Conservation (phyloP, 2,888 invertebrate species). For the Diaphora mendica region DNA sequence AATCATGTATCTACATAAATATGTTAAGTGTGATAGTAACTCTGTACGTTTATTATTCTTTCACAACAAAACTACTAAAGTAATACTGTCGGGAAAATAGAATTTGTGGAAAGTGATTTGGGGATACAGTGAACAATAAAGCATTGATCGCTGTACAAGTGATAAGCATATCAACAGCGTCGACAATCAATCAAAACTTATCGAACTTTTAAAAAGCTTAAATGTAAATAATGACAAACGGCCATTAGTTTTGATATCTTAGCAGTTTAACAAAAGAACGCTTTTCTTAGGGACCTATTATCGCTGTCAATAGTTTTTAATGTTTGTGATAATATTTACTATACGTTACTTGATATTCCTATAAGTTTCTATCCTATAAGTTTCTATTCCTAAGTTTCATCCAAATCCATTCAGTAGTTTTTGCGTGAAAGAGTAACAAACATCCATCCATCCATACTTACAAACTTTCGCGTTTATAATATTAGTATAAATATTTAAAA, state of each 20-base stretch:
- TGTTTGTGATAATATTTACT: slow-evolving; percentile 9
- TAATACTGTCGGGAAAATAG: no score
- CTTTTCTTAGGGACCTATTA: slow-evolving; percentile 31
- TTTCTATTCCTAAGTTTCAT: no score
- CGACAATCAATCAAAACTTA: slow-evolving; percentile 35
- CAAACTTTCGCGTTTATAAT: no score
- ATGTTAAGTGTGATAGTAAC: no score
- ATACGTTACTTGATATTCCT: slow-evolving; percentile 8
- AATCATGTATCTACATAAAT: no score
- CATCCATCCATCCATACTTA: no score
- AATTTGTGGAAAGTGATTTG: background rate
- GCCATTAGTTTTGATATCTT: slow-evolving; percentile 31
- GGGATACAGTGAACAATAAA: background rate
- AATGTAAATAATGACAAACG: slow-evolving; percentile 28
- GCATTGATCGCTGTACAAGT: slow-evolving; percentile 1
- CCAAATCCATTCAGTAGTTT: no score
- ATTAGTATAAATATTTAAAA: no score
- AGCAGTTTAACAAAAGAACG: slow-evolving; percentile 15
- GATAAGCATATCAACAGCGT: slow-evolving; percentile 8
- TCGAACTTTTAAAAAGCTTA: slow-evolving; percentile 31
- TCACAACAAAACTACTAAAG: no score
- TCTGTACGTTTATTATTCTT: no score
- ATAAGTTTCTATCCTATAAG: no score
- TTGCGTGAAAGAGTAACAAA: no score
- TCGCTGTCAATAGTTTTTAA: slow-evolving; percentile 46